phyloP scores from a whole-genome alignment of 2,113 vertebrate genomes.

The Alethe castanea region DNA sequence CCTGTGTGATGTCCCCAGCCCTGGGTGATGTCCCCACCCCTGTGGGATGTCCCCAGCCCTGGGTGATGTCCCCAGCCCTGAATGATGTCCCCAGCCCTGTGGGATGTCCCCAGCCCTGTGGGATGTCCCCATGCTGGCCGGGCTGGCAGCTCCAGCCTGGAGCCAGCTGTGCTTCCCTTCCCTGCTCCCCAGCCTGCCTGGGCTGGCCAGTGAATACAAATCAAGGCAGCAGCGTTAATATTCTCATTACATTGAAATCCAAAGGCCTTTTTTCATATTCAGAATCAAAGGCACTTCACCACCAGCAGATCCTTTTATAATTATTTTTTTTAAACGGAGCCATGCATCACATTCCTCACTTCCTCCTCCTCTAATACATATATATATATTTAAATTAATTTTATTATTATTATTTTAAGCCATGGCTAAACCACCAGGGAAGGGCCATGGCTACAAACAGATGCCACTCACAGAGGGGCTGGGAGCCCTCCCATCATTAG shows the following conservation, averaged over 20 bases:
- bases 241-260: conserved; percentile 43
- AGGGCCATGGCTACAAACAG: conserved; percentile 42
- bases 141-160: neutral
- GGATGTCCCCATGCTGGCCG: neutral
- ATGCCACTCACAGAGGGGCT: conserved; percentile 64
- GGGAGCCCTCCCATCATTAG: conserved; percentile 65
- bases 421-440: conserved; percentile 58
- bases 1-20: no score
- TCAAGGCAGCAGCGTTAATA: conserved; percentile 33
- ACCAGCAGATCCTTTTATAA: neutral
- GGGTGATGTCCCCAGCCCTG: no score
- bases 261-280: conserved; percentile 62
- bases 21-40: neutral
- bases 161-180: fast-evolving
- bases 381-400: no score
- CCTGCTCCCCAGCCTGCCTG: neutral
- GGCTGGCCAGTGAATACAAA: conserved; percentile 35
- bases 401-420: neutral
- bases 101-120: no score
- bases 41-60: neutral
- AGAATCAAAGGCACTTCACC: conserved; percentile 57
- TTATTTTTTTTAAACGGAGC: neutral
- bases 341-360: neutral
- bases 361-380: neutral
- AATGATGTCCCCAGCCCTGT: no score